Percentiles rank a stretch among this genome's conserved stretches.
phyloP scores from a whole-genome alignment of 1,140 invertebrate genomes.

The Pseudachorutes palmiensis region DNA sequence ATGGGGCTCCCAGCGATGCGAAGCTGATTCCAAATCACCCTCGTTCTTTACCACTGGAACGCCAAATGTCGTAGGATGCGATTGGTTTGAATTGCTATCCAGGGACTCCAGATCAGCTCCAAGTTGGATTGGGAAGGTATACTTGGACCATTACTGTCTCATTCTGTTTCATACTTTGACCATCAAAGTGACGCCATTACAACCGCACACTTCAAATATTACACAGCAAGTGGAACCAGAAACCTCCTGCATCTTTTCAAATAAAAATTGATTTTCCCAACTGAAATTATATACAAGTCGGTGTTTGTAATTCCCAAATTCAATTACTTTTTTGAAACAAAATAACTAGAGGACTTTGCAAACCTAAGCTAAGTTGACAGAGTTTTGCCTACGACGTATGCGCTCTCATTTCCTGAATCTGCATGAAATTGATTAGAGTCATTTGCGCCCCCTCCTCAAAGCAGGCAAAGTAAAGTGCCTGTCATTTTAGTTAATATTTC shows the following conservation, averaged over 20 bases:
- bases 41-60: background rate
- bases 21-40: background rate
- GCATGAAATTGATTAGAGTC: background rate
- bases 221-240: background rate
- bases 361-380: background rate
- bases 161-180: background rate
- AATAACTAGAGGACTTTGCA: no score
- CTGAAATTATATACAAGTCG: background rate
- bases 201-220: background rate
- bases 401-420: background rate
- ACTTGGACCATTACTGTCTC: background rate
- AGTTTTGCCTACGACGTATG: background rate
- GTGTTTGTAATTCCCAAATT: no score
- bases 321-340: no score
- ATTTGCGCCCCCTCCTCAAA: background rate
- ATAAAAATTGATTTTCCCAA: background rate
- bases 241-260: background rate
- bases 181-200: background rate
- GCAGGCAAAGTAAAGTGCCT: background rate
- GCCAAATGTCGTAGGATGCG: background rate
- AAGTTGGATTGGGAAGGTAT: background rate
- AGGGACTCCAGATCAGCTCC: background rate
- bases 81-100: background rate
- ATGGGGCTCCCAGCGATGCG: background rate
- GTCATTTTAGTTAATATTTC: background rate